A percentile compares a stretch with the other conserved stretches of the same genome.
Evolutionary conservation across 1,140 invertebrate species (phyloP).

Genomic region (Atta colombica): DNA sequence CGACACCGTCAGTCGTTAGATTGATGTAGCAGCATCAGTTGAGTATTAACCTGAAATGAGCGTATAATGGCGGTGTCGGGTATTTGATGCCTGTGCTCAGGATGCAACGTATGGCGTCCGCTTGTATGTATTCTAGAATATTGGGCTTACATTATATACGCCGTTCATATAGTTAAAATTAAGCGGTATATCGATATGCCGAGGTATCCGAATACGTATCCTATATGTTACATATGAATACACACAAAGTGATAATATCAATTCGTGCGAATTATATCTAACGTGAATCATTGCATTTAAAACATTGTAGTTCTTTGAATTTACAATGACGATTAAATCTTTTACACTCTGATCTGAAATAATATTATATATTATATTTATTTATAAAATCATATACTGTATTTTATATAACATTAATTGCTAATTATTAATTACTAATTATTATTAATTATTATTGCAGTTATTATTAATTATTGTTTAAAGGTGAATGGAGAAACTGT

Average conservation of each 20-base stretch:
- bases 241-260: conserved; percentile 12
- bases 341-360: background rate
- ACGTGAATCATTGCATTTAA: background rate
- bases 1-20: conserved; percentile 68
- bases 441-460: no score
- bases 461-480: no score
- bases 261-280: conserved; percentile 1
- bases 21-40: conserved; percentile 73
- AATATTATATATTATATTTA: no score
- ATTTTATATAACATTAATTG: no score
- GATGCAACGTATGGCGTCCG: conserved; percentile 66
- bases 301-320: background rate
- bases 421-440: no score
- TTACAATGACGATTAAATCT: background rate
- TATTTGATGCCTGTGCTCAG: conserved; percentile 73
- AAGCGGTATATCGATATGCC: conserved; percentile 75
- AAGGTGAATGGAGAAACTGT: no score
- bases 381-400: no score
- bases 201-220: conserved; percentile 6
- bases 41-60: conserved; percentile 77
- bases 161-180: conserved; percentile 70
- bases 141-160: conserved; percentile 74
- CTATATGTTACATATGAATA: background rate
- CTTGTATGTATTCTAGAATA: conserved; percentile 66
- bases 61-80: conserved; percentile 75